Base-by-base conservation (phyloP, 2,113 vertebrate species). In the Bujurquina vittata region DNA sequence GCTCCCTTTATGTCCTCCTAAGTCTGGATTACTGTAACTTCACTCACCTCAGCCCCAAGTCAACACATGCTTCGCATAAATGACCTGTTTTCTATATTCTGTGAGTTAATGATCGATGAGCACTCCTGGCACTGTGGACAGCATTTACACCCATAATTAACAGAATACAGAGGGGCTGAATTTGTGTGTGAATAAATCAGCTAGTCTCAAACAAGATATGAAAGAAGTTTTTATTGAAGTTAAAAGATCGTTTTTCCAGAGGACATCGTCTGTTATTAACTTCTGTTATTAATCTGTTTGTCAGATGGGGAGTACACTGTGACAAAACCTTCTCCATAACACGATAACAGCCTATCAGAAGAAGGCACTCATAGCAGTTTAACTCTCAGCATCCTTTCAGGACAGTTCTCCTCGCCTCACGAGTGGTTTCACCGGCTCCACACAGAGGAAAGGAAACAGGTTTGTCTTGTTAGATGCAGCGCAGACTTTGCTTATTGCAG, bases 381-480 rank as follows among this genome's bases (percentile, higher is more conserved):
- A 55, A n/a, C 20, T 55, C 18, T 55, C 10, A 55, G 52, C 52
- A n/a, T 9, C 4, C 54, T n/a, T 9, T 59, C n/a, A 56, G 15
- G 49, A 75, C 75, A 31, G 77, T 61, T 69, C 69, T 69, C 75
- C 77, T 55, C 81, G 85, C 75, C 33, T 81, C 26, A 84, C 33
- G 31, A 23, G 11, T 60, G n/a, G 9, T 52, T 81, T 67, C 9
- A 80, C 31, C 57, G 84, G 87, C 59, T 84, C 84, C 85, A 86
- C 90, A 89, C 79, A 72, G 89, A 88, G 87, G 89, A 86, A 82
- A 84, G 49, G 29, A 43, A 49, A 52, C 4, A 4, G 18, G 58
- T 59, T 76, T 29, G 37, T 69, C 43, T 20, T 46, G 12, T 15
- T 52, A 11, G 17, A 20, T 31, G 26, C 43, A 72, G 40, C 0